Evolutionary conservation across 2,113 vertebrate species (phyloP), one percentile per base, ranked within the genome.

Genomic region (Chaetodon trifascialis): DNA sequence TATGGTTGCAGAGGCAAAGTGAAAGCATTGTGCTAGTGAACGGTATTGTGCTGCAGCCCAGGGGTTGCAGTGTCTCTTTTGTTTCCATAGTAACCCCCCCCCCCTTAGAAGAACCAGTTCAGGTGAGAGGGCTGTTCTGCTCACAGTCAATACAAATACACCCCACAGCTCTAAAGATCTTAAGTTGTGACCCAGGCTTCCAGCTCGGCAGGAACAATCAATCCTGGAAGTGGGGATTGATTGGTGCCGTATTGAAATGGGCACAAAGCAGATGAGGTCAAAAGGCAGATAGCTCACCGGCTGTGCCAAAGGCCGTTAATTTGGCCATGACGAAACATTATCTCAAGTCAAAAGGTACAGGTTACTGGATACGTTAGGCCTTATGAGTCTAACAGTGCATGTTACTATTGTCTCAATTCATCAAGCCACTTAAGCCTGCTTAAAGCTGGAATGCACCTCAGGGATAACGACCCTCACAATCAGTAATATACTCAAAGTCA

Each of bases 31-130:
- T 78, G 73, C 82, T 73, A 66, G 72, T 55, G 78, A 70, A 74
- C 16, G 21, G 68, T 54, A 64, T 74, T 84, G 67, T 74, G 44
- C 86, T 68, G 83, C 92, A 89, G 88, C 83, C 72, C 5, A 5
- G 67, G 64, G 88, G 82, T 90, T 88, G 90, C 90, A 67, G 83
- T 90, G 81, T 89, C 90, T 89, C 84, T 86, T 89, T 88, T 84
- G 92, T 94, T 94, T 91, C 94, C 90, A 93, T 94, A 89, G 94
- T 87, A 94, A 93, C 90, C 6, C 56, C 58, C 80, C 59, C 46
- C 73, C 38, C 58, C 91, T 86, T 79, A 76, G 83, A 21, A 68
- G 58, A 83, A 73, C 44, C 69, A 80, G 87, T 69, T 80, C 91
- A 93, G 91, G 89, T 93, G 85, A 91, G 83, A 76, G 67, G 73